Evolutionary conservation across 2,888 invertebrate genomes (phyloP), one percentile per base, ranked within the genome.

Genomic region (Rosalia funebris): DNA sequence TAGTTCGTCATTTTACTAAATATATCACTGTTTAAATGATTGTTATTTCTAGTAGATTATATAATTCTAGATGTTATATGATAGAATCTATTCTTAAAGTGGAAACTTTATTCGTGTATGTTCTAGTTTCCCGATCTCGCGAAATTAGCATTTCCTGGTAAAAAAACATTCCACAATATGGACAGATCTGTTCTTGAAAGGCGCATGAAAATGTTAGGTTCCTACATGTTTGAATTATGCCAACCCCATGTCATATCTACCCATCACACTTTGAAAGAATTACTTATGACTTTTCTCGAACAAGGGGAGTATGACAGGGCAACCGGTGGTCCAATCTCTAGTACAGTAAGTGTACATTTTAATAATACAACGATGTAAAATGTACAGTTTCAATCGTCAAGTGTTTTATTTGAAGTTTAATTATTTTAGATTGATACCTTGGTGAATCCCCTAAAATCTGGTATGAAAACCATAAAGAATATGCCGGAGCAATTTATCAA

Each of bases 141-240:
- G 0, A 89, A 89, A 71, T 83, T 96, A 25, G 86, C 89, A 16
- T 94, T 96, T 76, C 97, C 97, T 0, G 93, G 91, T 0, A 98
- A 97, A 82, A 95, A 95, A 78, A 91, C 96, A 44, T 94, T 97
- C 80, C 95, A 96, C 76, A 97, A 96, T 77, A 93, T 95, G 79
- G 95, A 95, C 57, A 83, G 92, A 7, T 82, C 87, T 1, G 91
- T 97, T 16, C 82, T 97, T 54, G 96, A 97, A 78, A 90, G 88
- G 72, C 85, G 97, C 12, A 94, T 93, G 85, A 83, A 87, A 37
- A 88, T 90, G 86, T 76, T 96, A 34, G 94, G 96, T 75, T 87
- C 85, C 62, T 97, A 96, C 82, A 83, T 97, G 68, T 86, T 89
- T 74, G 88, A 87, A 52, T 78, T 95, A 50, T 86, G 90, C 46